These are phyloP conservation scores for Eonycteris spelaea DNA, from an alignment of 2,113 vertebrate species.

Conservation along the genomic window DNA sequence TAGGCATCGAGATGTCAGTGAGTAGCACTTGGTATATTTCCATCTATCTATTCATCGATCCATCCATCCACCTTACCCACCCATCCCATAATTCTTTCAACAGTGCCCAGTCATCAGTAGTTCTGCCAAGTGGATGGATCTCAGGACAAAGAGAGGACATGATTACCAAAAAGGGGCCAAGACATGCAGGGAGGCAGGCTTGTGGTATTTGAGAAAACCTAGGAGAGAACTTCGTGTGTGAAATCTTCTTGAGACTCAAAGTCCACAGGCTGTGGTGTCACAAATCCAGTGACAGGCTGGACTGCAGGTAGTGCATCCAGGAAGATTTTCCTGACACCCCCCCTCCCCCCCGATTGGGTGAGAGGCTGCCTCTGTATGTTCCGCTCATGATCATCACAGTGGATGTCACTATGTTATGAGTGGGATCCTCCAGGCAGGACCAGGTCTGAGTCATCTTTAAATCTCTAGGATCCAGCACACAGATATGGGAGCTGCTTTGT, in stretches of 20 bases:
- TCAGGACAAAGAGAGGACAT: background rate
- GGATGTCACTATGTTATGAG: background rate
- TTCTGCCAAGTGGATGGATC: background rate
- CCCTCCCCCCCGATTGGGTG: background rate
- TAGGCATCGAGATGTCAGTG: background rate
- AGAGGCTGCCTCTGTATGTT: background rate
- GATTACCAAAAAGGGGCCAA: background rate
- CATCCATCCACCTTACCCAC: background rate
- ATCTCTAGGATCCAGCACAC: background rate
- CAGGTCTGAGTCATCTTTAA: background rate
- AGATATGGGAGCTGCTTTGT: background rate
- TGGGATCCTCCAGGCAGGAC: background rate
- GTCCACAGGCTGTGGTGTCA: background rate
- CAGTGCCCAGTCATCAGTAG: background rate
- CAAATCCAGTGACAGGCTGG: background rate
- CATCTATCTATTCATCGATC: background rate
- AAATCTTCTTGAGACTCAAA: background rate
- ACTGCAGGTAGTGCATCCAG: background rate
- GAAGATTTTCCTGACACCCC: background rate
- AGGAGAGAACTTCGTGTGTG: background rate
- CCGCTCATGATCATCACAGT: background rate
- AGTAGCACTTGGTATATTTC: background rate
- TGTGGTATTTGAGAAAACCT: background rate
- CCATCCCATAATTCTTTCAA: background rate
- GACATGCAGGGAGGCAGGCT: background rate